These are phyloP conservation scores for Gnathonemus echidnorhynchus DNA, from an alignment of 2,113 vertebrate species.

Conservation along the genomic window DNA sequence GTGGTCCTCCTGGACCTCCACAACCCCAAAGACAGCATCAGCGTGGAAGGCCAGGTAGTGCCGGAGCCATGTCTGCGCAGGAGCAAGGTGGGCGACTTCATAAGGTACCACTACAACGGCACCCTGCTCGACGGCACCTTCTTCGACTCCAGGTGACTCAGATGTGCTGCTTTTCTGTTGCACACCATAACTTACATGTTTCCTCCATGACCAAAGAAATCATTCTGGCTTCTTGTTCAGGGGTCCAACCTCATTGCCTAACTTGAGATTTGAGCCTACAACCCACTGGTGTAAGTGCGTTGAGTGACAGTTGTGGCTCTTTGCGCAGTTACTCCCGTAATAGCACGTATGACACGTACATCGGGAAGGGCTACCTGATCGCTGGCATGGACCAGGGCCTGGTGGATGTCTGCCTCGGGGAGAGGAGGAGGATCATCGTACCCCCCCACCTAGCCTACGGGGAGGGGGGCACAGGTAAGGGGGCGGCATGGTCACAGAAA, in stretches of 20 bases:
- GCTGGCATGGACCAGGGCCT: constrained; percentile 91
- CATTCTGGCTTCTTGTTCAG: neutral
- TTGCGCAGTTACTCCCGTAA: constrained; percentile 82
- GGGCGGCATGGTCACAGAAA: neutral
- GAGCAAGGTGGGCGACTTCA: constrained; percentile 76
- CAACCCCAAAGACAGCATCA: constrained; percentile 85
- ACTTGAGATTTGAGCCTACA: neutral
- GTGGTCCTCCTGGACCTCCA: constrained; percentile 87
- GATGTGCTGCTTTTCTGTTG: neutral
- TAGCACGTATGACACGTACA: constrained; percentile 88
- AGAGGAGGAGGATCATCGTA: constrained; percentile 78
- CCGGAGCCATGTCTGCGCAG: constrained; percentile 73
- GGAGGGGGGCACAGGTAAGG: constrained; percentile 88
- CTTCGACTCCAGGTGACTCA: constrained; percentile 87
- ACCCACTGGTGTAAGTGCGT: neutral
- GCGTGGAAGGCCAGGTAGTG: constrained; percentile 65
- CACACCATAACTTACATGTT: neutral
- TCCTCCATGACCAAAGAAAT: neutral
- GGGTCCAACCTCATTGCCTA: neutral
- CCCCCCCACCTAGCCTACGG: constrained; percentile 93
- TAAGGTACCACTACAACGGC: constrained; percentile 94
- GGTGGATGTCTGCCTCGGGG: constrained; percentile 83
- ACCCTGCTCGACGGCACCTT: constrained; percentile 84
- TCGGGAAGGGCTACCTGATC: constrained; percentile 89
- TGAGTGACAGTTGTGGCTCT: constrained; percentile 21